Evolutionary conservation across 2,113 vertebrate genomes (phyloP).

Genomic region (Tichodroma muraria): DNA sequence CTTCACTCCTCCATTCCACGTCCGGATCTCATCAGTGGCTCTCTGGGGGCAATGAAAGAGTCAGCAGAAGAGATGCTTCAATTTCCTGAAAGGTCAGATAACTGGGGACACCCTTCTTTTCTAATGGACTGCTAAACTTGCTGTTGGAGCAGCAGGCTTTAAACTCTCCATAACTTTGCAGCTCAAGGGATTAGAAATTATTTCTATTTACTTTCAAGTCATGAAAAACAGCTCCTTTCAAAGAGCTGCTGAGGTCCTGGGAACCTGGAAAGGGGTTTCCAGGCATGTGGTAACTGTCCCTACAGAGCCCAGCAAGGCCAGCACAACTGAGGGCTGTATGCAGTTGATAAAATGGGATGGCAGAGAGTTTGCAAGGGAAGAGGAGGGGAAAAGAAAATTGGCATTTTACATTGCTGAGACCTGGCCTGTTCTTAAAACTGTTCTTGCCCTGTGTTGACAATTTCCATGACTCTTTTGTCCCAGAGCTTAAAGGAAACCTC

Average conservation of each 20-base stretch:
- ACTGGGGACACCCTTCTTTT: background rate
- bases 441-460: background rate
- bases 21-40: constrained; percentile 8
- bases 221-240: constrained; percentile 35
- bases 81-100: constrained; percentile 60
- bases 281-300: background rate
- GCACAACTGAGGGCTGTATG: background rate
- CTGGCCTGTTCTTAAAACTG: constrained; percentile 1
- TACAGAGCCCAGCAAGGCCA: background rate
- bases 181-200: constrained; percentile 43
- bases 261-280: constrained; percentile 29
- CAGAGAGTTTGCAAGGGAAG: background rate
- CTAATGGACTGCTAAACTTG: constrained; percentile 25
- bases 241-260: background rate
- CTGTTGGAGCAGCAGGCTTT: background rate
- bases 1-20: background rate
- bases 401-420: background rate
- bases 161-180: constrained; percentile 30
- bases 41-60: constrained; percentile 16
- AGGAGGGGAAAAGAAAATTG: background rate
- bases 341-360: background rate
- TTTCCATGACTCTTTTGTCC: constrained; percentile 24
- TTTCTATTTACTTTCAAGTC: constrained; percentile 33
- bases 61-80: constrained; percentile 16
- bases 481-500: background rate